These are phyloP conservation scores for Labeo catla DNA, from an alignment of 2,113 vertebrate species.

Conservation along the genomic window DNA sequence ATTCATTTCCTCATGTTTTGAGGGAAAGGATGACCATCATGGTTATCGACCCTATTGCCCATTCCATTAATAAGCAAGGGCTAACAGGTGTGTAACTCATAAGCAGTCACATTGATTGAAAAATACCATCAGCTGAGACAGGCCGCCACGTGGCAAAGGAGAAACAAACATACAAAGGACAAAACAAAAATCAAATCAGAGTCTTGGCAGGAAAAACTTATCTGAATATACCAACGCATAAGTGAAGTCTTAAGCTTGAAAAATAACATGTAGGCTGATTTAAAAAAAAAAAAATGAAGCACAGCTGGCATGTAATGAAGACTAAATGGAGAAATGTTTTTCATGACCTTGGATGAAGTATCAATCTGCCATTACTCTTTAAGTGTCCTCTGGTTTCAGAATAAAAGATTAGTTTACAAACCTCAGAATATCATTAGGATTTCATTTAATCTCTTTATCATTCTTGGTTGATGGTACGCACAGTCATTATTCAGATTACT, in stretches of 20 bases:
- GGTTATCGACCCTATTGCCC: neutral
- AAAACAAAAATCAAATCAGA: neutral
- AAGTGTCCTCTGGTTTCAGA: neutral
- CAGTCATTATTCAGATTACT: neutral
- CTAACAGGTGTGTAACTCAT: neutral
- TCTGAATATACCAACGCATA: neutral
- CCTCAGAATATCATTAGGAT: neutral
- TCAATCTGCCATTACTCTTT: neutral
- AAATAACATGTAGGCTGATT: neutral
- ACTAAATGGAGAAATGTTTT: neutral
- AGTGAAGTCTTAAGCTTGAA: neutral
- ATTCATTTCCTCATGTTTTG: neutral
- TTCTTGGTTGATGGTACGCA: neutral
- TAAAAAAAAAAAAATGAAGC: neutral
- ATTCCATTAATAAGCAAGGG: neutral
- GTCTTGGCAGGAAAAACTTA: neutral
- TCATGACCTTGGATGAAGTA: neutral
- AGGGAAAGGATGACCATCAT: neutral
- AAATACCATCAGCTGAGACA: neutral
- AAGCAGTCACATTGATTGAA: neutral
- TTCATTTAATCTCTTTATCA: neutral
- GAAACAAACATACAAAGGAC: neutral
- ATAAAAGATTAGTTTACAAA: neutral
- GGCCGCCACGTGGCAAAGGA: neutral
- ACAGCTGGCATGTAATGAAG: neutral